Evolutionary conservation across 2,797 vertebrate species (phyloP).

Genomic region (Ciconia nigra): DNA sequence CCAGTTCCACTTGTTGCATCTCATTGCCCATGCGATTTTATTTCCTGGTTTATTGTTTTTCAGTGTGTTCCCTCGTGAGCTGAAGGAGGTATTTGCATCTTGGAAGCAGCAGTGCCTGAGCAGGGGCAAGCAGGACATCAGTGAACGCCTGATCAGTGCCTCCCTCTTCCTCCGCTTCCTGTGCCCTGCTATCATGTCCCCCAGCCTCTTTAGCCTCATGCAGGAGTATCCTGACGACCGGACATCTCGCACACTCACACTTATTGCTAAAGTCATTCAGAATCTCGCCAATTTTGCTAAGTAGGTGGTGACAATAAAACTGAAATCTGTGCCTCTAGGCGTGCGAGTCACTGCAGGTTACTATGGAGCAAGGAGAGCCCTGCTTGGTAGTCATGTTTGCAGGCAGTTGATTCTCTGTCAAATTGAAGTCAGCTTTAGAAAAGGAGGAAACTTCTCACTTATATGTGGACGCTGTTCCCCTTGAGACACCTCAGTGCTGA

Average conservation of each 20-base stretch:
- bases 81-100: conserved; percentile 94
- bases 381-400: background rate
- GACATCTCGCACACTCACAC: conserved; percentile 90
- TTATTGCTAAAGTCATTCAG: conserved; percentile 98
- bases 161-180: conserved; percentile 96
- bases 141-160: conserved; percentile 91
- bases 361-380: background rate
- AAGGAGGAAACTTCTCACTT: background rate
- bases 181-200: conserved; percentile 96
- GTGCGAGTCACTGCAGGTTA: background rate
- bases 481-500: background rate
- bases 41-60: background rate
- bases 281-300: conserved; percentile 97
- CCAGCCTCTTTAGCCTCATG: conserved; percentile 93
- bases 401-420: background rate
- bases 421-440: background rate
- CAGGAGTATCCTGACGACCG: conserved; percentile 95
- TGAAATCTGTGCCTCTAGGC: background rate
- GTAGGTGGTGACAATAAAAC: conserved; percentile 70
- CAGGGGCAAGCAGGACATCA: conserved; percentile 91
- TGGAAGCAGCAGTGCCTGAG: conserved; percentile 94
- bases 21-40: background rate
- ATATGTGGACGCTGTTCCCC: background rate
- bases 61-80: conserved; percentile 93
- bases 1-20: background rate